These are phyloP conservation scores for Cheilinus undulatus DNA, from an alignment of 2,113 vertebrate genomes.

Conservation along the genomic window DNA sequence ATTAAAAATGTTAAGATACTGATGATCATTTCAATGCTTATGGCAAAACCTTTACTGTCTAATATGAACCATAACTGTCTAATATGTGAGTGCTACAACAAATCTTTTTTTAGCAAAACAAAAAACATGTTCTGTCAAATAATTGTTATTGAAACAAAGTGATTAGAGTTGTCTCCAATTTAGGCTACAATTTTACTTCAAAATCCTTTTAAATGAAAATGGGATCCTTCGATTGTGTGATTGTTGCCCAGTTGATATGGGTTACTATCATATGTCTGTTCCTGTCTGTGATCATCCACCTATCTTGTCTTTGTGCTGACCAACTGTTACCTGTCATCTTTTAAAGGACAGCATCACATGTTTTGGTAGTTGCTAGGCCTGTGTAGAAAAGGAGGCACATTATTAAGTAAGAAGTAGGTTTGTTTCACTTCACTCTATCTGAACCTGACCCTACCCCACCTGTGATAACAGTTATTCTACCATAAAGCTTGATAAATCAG, in stretches of 20 bases:
- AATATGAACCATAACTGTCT: too few relatives aligned
- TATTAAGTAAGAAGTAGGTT: background rate
- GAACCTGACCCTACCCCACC: slow-evolving; percentile 22
- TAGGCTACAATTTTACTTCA: background rate
- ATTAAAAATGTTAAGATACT: background rate
- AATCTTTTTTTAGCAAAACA: too few relatives aligned
- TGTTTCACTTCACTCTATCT: background rate
- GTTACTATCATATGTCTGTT: too few relatives aligned
- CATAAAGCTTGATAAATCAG: slow-evolving; percentile 7
- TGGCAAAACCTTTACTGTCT: background rate
- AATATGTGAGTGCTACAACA: too few relatives aligned
- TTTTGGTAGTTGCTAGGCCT: background rate
- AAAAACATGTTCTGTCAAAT: too few relatives aligned
- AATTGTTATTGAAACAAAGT: background rate
- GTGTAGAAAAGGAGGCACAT: background rate
- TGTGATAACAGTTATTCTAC: slow-evolving; percentile 7
- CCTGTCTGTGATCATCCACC: too few relatives aligned
- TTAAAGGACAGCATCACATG: background rate
- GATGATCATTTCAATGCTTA: background rate
- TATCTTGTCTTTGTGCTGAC: background rate
- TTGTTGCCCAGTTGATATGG: too few relatives aligned
- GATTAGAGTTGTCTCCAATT: too few relatives aligned
- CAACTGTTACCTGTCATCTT: background rate
- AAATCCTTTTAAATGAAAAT: background rate
- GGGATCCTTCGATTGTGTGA: too few relatives aligned